phyloP scores from a whole-genome alignment of 37 sponge, comb jelly and placozoan species.

The Agelas oroides region DNA sequence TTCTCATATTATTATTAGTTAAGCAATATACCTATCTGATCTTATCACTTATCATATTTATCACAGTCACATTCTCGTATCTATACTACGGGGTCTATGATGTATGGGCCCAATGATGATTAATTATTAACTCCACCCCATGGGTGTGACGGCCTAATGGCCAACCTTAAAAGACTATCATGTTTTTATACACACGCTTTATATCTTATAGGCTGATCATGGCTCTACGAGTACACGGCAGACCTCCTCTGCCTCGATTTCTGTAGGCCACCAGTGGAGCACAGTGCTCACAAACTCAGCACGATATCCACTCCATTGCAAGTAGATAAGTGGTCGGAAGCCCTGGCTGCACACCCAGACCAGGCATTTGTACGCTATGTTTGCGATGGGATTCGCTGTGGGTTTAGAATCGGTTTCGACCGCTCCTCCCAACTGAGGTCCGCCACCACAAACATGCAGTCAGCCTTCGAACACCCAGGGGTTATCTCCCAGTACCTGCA shows the following conservation, averaged over 20 bases:
- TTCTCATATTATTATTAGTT: too few relatives aligned
- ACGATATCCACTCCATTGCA: conserved; percentile 9
- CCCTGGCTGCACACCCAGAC: conserved; percentile 26
- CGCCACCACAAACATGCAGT: conserved; percentile 35
- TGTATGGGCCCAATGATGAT: too few relatives aligned
- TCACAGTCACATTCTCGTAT: too few relatives aligned
- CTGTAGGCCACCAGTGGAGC: neutral
- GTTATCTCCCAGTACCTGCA: conserved; percentile 12
- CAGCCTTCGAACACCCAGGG: conserved; percentile 24
- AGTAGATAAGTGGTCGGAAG: conserved; percentile 10
- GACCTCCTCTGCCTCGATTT: neutral
- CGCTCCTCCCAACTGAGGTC: neutral
- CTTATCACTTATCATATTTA: too few relatives aligned
- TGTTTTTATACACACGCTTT: neutral
- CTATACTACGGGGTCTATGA: too few relatives aligned
- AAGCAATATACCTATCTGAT: too few relatives aligned
- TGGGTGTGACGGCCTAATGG: conserved; percentile 1
- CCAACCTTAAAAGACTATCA: neutral
- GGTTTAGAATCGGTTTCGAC: conserved; percentile 23
- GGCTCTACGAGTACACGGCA: conserved; percentile 5
- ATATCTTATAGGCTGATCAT: neutral
- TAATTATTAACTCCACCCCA: neutral
- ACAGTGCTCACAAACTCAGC: neutral
- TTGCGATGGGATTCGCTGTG: neutral
- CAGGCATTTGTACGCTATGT: conserved; percentile 19